These are phyloP conservation scores for Aleiodes leptofemur DNA, from an alignment of 2,888 invertebrate genomes.

Conservation along the genomic window DNA sequence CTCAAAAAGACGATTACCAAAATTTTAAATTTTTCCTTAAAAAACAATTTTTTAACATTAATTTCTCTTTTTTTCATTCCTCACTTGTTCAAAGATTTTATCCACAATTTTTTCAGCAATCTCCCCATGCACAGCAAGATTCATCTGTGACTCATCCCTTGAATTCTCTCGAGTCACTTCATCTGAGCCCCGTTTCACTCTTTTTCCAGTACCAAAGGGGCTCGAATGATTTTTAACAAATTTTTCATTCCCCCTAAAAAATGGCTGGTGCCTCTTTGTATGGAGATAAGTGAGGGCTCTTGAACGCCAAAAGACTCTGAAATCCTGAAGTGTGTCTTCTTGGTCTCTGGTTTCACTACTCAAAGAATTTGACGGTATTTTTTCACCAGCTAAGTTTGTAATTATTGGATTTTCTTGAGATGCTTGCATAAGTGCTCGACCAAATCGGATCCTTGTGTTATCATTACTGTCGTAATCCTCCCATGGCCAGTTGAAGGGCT, in stretches of 20 bases:
- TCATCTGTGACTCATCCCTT: conserved; percentile 65
- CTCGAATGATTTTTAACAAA: neutral
- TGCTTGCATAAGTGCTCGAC: conserved; percentile 53
- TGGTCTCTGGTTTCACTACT: conserved; percentile 8
- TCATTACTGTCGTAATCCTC: conserved; percentile 57
- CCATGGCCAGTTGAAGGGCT: conserved; percentile 56
- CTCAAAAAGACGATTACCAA: too few relatives aligned
- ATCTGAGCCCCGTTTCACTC: conserved; percentile 15
- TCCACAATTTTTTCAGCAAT: conserved; percentile 68
- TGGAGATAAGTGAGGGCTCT: conserved; percentile 24
- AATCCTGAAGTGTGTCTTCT: conserved; percentile 14
- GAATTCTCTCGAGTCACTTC: conserved; percentile 52
- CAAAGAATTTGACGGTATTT: neutral
- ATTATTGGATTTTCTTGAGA: conserved; percentile 7
- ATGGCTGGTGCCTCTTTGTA: conserved; percentile 12
- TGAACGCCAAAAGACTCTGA: conserved; percentile 17
- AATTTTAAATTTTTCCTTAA: too few relatives aligned
- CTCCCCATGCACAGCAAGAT: conserved; percentile 62
- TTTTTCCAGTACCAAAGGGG: neutral
- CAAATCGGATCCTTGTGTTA: conserved; percentile 55
- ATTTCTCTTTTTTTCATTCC: neutral
- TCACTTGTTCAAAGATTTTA: conserved; percentile 64
- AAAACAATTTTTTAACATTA: too few relatives aligned
- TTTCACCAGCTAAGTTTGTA: neutral
- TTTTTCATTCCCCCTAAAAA: conserved; percentile 14